phyloP scores from a whole-genome alignment of 2,888 invertebrate genomes.

The Dynastes grantii region DNA sequence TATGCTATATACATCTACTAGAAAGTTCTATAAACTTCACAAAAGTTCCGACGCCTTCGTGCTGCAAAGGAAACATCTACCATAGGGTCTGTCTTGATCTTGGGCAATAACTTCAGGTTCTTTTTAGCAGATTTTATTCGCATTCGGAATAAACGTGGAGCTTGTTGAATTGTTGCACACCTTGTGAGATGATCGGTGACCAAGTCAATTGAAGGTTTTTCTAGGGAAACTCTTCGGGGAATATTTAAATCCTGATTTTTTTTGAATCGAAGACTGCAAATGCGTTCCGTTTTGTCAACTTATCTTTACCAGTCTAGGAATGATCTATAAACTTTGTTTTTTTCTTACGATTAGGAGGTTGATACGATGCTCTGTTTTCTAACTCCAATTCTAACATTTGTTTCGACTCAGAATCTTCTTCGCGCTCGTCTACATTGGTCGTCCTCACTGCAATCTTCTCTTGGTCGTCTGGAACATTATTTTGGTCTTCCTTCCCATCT shows the following conservation, averaged over 20 bases:
- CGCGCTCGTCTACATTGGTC: slow-evolving; percentile 9
- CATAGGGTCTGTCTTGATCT: background rate
- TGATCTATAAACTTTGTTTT: slow-evolving; percentile 22
- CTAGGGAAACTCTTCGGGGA: background rate
- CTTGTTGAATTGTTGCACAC: no score
- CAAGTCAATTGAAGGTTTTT: background rate
- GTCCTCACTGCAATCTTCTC: background rate
- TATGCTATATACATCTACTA: no score
- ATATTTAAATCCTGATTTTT: background rate
- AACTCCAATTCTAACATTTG: background rate
- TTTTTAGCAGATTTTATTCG: background rate
- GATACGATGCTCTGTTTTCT: background rate
- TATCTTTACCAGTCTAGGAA: slow-evolving; percentile 30
- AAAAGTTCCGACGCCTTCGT: background rate
- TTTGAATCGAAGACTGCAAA: no score
- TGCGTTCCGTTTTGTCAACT: slow-evolving; percentile 27
- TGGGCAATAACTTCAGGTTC: background rate
- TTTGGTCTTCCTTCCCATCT: background rate
- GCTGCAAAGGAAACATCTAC: background rate
- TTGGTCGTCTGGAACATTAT: background rate
- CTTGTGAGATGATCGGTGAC: background rate
- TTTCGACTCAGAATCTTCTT: slow-evolving; percentile 7
- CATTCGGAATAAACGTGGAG: no score
- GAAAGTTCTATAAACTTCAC: no score
- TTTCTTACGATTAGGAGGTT: slow-evolving; percentile 5